Evolutionary conservation across 2,113 vertebrate species (phyloP).

Genomic region (Myanophis thanlyinensis): DNA sequence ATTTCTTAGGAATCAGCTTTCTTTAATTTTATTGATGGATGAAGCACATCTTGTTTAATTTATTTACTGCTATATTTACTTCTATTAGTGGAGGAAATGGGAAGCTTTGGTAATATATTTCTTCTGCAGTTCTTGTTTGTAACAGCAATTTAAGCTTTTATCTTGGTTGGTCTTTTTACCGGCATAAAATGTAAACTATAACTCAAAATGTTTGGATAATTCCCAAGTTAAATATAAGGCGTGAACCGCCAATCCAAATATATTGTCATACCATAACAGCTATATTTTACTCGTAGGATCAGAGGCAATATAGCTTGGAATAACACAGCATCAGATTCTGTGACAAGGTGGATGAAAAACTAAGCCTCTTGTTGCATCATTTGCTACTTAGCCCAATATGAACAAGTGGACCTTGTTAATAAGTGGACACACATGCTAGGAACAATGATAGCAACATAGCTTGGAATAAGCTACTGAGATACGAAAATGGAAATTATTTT

Average conservation of each 20-base stretch:
- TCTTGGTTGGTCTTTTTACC: neutral
- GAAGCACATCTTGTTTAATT: neutral
- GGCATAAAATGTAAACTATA: neutral
- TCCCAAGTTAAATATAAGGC: neutral
- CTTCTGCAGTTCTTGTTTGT: neutral
- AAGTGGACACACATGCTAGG: neutral
- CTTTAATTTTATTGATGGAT: neutral
- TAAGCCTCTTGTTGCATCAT: neutral
- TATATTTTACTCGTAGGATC: neutral
- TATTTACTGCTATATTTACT: neutral
- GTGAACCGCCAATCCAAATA: neutral
- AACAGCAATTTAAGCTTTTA: neutral
- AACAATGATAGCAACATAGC: neutral
- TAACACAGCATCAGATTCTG: neutral
- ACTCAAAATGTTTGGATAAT: neutral
- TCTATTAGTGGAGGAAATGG: neutral
- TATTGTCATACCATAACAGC: neutral
- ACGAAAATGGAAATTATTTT: neutral
- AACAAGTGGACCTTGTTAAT: neutral
- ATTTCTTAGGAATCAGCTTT: neutral
- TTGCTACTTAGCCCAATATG: neutral
- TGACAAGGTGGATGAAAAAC: neutral
- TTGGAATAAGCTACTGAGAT: neutral
- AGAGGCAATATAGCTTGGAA: neutral
- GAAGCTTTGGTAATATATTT: neutral